These are phyloP conservation scores for Fringilla coelebs DNA, from an alignment of 2,797 vertebrate species.

Conservation along the genomic window DNA sequence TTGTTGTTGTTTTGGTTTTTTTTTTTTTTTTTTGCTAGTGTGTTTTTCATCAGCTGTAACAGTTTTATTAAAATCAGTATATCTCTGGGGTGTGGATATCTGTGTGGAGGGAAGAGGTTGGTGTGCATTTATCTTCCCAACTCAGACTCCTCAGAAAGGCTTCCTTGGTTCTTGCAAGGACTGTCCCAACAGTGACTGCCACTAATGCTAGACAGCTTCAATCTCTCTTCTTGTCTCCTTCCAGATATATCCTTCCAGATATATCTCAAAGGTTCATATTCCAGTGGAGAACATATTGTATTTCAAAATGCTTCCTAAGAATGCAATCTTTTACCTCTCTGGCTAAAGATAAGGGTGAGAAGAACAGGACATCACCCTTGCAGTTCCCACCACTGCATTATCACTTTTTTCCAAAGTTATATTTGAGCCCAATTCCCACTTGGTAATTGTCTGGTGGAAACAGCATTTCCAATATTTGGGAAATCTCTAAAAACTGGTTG, in stretches of 20 bases:
- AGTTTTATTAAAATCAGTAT: background rate
- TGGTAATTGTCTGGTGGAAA: accelerated
- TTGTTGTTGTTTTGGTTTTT: no score
- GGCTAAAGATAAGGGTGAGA: background rate
- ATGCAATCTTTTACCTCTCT: background rate
- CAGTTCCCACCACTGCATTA: background rate
- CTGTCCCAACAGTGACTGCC: background rate
- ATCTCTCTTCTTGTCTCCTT: background rate
- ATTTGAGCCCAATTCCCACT: background rate
- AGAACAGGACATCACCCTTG: background rate
- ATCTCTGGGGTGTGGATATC: background rate
- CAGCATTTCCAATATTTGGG: background rate
- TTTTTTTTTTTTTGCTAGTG: no score
- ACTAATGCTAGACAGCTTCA: background rate
- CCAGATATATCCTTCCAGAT: background rate
- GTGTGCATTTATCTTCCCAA: background rate
- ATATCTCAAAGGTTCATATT: background rate
- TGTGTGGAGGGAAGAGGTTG: background rate
- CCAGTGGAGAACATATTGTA: background rate
- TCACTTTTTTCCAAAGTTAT: background rate
- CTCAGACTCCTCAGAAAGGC: background rate
- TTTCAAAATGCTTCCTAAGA: background rate
- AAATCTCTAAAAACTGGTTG: background rate
- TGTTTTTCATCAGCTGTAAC: background rate
- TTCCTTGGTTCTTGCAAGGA: background rate